Evolutionary conservation across 2,888 invertebrate species (phyloP).

Genomic region (Helicoverpa assulta): DNA sequence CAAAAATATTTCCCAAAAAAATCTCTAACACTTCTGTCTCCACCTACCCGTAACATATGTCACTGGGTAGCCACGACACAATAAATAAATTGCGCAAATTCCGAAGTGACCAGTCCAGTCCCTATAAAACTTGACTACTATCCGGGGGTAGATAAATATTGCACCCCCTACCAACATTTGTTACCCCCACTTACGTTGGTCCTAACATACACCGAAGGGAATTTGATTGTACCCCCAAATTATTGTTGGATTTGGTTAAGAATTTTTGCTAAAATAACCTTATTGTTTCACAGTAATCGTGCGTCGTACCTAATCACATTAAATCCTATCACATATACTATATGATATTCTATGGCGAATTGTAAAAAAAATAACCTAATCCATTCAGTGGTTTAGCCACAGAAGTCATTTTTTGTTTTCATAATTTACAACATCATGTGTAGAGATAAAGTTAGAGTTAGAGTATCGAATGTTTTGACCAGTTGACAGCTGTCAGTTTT

Average conservation of each 20-base stretch:
- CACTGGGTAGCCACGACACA: constrained; percentile 81
- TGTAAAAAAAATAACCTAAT: too few relatives aligned
- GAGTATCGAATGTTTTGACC: too few relatives aligned
- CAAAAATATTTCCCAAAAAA: constrained; percentile 7
- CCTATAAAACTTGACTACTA: constrained; percentile 85
- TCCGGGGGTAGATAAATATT: constrained; percentile 83
- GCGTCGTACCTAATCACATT: too few relatives aligned
- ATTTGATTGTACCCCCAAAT: constrained; percentile 66
- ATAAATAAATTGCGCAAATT: constrained; percentile 89
- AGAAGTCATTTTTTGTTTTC: too few relatives aligned
- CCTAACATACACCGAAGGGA: constrained; percentile 57
- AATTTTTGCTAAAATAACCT: neutral
- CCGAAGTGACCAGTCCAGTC: constrained; percentile 88
- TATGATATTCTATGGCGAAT: too few relatives aligned
- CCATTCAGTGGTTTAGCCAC: too few relatives aligned
- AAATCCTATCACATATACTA: too few relatives aligned
- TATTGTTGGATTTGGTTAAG: constrained; percentile 32
- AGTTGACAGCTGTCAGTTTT: too few relatives aligned
- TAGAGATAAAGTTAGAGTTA: too few relatives aligned
- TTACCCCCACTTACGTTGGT: constrained; percentile 62
- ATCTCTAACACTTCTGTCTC: constrained; percentile 68
- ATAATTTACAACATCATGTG: too few relatives aligned
- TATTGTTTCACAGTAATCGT: too few relatives aligned
- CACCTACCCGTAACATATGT: constrained; percentile 80
- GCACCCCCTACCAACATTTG: constrained; percentile 70